Conservation (phyloP, 2,113 vertebrate species). For the Artemisiospiza belli region DNA sequence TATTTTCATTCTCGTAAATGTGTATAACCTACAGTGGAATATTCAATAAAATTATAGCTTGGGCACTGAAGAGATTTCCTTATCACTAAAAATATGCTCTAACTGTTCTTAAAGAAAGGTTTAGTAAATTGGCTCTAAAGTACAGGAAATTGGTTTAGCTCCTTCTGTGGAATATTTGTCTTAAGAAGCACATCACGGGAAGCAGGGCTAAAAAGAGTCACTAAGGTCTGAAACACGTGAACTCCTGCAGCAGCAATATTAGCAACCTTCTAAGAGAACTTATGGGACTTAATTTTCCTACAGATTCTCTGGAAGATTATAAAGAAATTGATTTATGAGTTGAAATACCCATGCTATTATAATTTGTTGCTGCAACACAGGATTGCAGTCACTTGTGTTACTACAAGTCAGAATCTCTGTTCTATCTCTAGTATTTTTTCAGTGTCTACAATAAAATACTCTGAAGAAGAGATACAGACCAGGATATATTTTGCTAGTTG, state of each 20-base stretch:
- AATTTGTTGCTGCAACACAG: not conserved
- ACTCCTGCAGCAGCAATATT: not conserved
- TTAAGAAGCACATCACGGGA: not conserved
- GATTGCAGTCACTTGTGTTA: not conserved
- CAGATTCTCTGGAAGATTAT: not conserved
- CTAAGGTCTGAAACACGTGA: not conserved
- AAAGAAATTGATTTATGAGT: slow-evolving; percentile 28
- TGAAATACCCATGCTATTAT: slow-evolving; percentile 2
- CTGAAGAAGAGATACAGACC: not conserved
- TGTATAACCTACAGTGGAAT: slow-evolving; percentile 7
- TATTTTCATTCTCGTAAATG: not conserved
- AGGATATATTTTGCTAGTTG: not conserved
- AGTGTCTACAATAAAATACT: not conserved
- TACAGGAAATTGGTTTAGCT: slow-evolving; percentile 27
- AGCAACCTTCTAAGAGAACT: not conserved
- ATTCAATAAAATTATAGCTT: slow-evolving; percentile 22
- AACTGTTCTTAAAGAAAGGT: not conserved
- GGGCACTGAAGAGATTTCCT: slow-evolving; percentile 3
- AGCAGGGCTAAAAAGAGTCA: not conserved
- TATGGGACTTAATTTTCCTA: slow-evolving; percentile 1
- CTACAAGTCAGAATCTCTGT: not conserved
- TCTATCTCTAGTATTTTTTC: not conserved
- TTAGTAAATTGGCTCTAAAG: slow-evolving; percentile 37
- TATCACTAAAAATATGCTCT: slow-evolving; percentile 4
- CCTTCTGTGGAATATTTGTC: slow-evolving; percentile 3